phyloP scores from a whole-genome alignment of 2,888 invertebrate genomes.

The Sycophila texana region DNA sequence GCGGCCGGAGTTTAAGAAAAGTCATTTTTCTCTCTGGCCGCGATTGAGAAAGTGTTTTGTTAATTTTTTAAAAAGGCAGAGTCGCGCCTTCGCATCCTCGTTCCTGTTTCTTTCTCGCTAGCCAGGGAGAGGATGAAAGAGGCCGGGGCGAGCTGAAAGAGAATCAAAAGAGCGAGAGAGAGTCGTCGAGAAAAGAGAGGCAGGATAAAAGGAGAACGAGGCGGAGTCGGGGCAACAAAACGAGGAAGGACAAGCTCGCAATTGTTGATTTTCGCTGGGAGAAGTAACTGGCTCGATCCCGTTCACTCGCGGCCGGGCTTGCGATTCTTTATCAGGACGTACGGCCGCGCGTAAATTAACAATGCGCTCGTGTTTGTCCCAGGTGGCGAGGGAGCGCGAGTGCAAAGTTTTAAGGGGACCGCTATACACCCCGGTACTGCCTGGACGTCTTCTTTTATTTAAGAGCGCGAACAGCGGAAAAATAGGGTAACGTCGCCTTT shows the following conservation, averaged over 20 bases:
- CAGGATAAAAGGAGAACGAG: neutral
- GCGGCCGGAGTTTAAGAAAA: slow-evolving; percentile 31
- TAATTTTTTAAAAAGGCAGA: slow-evolving; percentile 53
- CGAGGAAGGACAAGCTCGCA: too few species aligned
- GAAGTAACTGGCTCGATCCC: slow-evolving; percentile 5
- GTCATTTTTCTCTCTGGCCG: slow-evolving; percentile 40
- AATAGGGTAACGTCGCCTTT: slow-evolving; percentile 9
- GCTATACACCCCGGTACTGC: neutral
- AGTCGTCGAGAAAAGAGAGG: neutral
- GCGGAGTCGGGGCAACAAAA: too few species aligned
- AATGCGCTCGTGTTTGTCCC: slow-evolving; percentile 34
- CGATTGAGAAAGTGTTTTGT: slow-evolving; percentile 37
- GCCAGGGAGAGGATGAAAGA: neutral
- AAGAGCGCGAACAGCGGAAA: slow-evolving; percentile 10
- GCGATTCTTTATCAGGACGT: slow-evolving; percentile 35
- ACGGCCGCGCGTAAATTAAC: slow-evolving; percentile 38
- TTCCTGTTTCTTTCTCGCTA: neutral
- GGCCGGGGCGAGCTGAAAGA: neutral
- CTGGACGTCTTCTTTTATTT: slow-evolving; percentile 19
- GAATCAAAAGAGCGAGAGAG: neutral
- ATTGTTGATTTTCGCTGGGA: too few species aligned
- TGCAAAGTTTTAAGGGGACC: slow-evolving; percentile 53
- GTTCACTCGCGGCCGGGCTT: neutral
- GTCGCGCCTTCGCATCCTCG: neutral
- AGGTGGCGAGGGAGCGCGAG: slow-evolving; percentile 43